Base-by-base conservation (phyloP, 2,113 vertebrate genomes). In the Vidua macroura region DNA sequence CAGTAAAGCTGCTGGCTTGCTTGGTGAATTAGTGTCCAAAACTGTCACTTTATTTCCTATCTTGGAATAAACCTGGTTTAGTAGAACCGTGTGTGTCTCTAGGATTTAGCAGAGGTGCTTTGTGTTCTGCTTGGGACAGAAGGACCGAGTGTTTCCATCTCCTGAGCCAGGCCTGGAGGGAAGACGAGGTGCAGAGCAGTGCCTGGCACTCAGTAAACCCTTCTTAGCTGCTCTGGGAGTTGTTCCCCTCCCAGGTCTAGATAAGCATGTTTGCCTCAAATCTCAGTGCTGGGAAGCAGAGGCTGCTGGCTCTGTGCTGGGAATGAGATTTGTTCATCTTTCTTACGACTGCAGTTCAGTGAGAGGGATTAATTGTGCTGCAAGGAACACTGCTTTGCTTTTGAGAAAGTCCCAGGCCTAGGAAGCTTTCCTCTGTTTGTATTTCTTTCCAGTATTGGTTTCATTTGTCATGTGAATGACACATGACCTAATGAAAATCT, bases 251-350 rank as follows among this genome's bases (percentile, higher is more conserved):
- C 58, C 53, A 92, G 94, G 37, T 55, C 68, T 51, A 86, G 92
- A 96, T 94, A 94, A 88, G 86, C 44, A 2, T 13, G 35, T 93
- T 96, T 93, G 83, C 83, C 94, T 66, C 67, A 37, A 92, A 77
- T 13, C 92, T 87, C 87, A 6, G 79, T 51, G 0, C 15, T 39
- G 79, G 4, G 18, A 11, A 64, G 70, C 0, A 0, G 35, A 63
- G 83, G 73, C 68, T 77, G 58, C 23, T 72, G 85, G 43, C 59
- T 49, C 37, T 18, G 69, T 31, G 11, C 79, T 46, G 72, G 22
- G 43, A 86, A 4, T 8, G 70, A 83, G 88, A 37, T 90, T 92
- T 88, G 69, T 30, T 62, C 90, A 80, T 91, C 82, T 86, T 88
- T 10, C 90, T 51, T 33, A 16, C 0, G 6, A 3, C 79, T 76